Evolutionary conservation across 2,888 invertebrate genomes (phyloP), one percentile per base, ranked within the genome.

Genomic region (Eurytoma californica): DNA sequence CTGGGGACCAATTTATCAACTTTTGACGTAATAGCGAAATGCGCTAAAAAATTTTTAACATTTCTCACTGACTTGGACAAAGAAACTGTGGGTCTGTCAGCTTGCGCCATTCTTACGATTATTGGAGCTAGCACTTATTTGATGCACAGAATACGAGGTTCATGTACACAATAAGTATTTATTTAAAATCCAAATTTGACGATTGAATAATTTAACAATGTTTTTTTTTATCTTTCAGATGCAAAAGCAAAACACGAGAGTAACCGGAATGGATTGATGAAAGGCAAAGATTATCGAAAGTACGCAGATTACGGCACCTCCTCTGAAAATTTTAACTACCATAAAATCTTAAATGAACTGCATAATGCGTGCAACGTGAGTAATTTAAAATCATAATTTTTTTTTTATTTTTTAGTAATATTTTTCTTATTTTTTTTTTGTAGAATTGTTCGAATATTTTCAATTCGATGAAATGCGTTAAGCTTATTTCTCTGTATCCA

Each of bases 371-470:
- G 79, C 24, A 58, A 67, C n/a, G 79, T 80, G 72, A 72, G 79
- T n/a, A 30, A 18, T 65, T 18, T n/a, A 63, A n/a, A 20, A 55
- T 55, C n/a, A n/a, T n/a, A n/a, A n/a, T n/a, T n/a, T n/a, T n/a
- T n/a, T n/a, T n/a, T n/a, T n/a, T n/a, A n/a, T n/a, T 24, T 24
- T 24, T 24, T 24, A 24, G 2, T 24, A 24, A 24, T 9, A 9
- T 39, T 9, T 7, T 39, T 39, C 9, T 9, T 39, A 1, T 7
- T 39, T 7, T 39, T 39, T 39, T 39, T 58, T 79, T 83, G 67
- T 75, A 85, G 86, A 84, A 82, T 76, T 84, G 85, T 65, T 83
- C 77, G 2, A 79, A 82, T 16, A 79, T 75, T 60, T 68, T 78
- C 30, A 82, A 79, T 68, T 82, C 82, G 0, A 49, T 80, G 14